These are phyloP conservation scores for Hybognathus amarus DNA, from an alignment of 2,797 vertebrate species.

Conservation along the genomic window DNA sequence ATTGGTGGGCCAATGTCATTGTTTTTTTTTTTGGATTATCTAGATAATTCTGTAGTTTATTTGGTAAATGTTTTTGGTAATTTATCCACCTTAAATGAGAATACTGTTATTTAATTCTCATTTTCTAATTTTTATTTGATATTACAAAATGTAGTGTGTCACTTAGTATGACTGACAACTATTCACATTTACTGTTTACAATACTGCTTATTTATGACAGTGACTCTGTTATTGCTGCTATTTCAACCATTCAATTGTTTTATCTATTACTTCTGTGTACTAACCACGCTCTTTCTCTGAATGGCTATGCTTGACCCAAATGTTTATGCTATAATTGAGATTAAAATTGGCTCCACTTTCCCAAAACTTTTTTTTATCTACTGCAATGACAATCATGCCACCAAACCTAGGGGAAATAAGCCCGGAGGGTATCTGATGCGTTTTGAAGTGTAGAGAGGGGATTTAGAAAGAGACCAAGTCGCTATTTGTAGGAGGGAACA, in stretches of 20 bases:
- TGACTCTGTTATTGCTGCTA: background rate
- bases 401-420: conserved; percentile 56
- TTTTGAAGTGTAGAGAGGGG: conserved; percentile 44
- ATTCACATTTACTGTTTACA: background rate
- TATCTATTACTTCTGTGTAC: background rate
- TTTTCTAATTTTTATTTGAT: background rate
- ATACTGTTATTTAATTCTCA: background rate
- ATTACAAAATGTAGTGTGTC: background rate
- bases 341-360: conserved; percentile 53
- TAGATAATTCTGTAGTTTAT: too few relatives aligned
- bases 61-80: background rate
- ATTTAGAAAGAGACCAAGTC: conserved; percentile 53
- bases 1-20: background rate
- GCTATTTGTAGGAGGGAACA: conserved; percentile 60
- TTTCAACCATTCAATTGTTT: background rate
- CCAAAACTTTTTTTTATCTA: conserved; percentile 44
- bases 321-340: conserved; percentile 53
- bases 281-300: background rate
- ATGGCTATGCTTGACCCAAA: conserved; percentile 27
- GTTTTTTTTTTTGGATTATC: background rate
- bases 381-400: conserved; percentile 34
- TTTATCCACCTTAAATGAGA: background rate
- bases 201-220: background rate
- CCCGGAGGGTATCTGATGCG: conserved; percentile 50
- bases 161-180: background rate